Conservation (phyloP, 2,888 invertebrate species). For the Oegoconia quadripuncta region DNA sequence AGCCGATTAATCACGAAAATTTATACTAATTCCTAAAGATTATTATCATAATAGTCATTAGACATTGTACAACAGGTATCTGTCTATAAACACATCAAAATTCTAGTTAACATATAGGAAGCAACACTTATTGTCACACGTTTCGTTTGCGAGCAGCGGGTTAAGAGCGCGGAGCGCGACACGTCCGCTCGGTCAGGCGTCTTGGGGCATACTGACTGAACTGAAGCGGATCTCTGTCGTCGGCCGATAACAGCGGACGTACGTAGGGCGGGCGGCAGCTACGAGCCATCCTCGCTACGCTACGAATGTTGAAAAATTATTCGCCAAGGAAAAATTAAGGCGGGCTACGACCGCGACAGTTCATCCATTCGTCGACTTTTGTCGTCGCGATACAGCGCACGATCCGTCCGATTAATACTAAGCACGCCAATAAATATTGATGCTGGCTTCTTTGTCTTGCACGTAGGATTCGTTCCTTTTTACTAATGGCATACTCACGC, state of each 20-base stretch:
- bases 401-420: slow-evolving; percentile 74
- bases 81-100: slow-evolving; percentile 50
- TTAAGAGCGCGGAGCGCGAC: slow-evolving; percentile 45
- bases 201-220: slow-evolving; percentile 58
- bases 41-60: slow-evolving; percentile 10
- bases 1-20: slow-evolving; percentile 28
- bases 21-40: slow-evolving; percentile 20
- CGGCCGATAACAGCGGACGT: slow-evolving; percentile 39
- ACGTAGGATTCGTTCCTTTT: slow-evolving; percentile 66
- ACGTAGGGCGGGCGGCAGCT: slow-evolving; percentile 58
- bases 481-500: slow-evolving; percentile 71
- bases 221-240: slow-evolving; percentile 27
- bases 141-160: slow-evolving; percentile 59
- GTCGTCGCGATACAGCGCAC: slow-evolving; percentile 58
- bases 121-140: slow-evolving; percentile 78
- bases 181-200: slow-evolving; percentile 51
- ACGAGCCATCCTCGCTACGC: slow-evolving; percentile 52
- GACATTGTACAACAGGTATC: slow-evolving; percentile 22
- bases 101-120: slow-evolving; percentile 67
- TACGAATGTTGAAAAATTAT: slow-evolving; percentile 53
- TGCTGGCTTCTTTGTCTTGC: slow-evolving; percentile 73
- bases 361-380: slow-evolving; percentile 56
- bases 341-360: slow-evolving; percentile 62
- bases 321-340: slow-evolving; percentile 62
- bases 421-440: slow-evolving; percentile 77